phyloP scores from a whole-genome alignment of 35 echinoderm and acorn worm genomes.

The Eucidaris tribuloides region DNA sequence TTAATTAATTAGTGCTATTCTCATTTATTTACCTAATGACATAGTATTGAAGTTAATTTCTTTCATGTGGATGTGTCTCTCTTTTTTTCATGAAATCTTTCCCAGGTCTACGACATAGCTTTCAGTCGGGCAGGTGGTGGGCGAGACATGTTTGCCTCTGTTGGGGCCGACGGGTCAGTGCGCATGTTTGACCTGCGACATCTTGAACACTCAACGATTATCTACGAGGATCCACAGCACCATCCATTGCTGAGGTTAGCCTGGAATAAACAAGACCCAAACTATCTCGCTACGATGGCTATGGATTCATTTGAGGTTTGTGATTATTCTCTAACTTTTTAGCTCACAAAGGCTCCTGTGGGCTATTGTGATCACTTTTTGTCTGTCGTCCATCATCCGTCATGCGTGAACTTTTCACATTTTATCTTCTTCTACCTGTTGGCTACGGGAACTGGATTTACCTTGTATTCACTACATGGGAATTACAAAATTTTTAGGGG shows the following conservation, averaged over 20 bases:
- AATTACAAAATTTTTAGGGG: too few species aligned
- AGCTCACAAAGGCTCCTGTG: too few species aligned
- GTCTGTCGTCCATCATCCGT: too few species aligned
- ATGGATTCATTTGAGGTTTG: slow-evolving; percentile 99
- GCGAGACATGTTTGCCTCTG: slow-evolving; percentile 96
- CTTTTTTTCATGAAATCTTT: too few species aligned
- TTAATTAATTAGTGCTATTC: too few species aligned
- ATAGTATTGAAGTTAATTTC: slow-evolving; percentile 85
- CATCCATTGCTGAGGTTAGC: slow-evolving; percentile 87
- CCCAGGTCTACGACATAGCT: slow-evolving; percentile 96
- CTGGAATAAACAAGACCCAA: slow-evolving; percentile 99
- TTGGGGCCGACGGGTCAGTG: slow-evolving; percentile 92
- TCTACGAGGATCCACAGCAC: slow-evolving; percentile 97
- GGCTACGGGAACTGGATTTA: too few species aligned
- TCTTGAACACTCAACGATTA: slow-evolving; percentile 97
- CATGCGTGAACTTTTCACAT: too few species aligned
- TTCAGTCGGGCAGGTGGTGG: slow-evolving; percentile 95
- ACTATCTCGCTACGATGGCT: slow-evolving; percentile 96
- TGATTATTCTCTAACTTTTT: too few species aligned
- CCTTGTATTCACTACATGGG: too few species aligned
- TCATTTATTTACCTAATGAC: too few species aligned
- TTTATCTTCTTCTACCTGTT: too few species aligned
- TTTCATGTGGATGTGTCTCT: slow-evolving; percentile 81
- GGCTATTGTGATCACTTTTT: too few species aligned
- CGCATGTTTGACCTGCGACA: slow-evolving; percentile 97